phyloP scores from a whole-genome alignment of 2,113 vertebrate species.

The Bubalus kerabau region DNA sequence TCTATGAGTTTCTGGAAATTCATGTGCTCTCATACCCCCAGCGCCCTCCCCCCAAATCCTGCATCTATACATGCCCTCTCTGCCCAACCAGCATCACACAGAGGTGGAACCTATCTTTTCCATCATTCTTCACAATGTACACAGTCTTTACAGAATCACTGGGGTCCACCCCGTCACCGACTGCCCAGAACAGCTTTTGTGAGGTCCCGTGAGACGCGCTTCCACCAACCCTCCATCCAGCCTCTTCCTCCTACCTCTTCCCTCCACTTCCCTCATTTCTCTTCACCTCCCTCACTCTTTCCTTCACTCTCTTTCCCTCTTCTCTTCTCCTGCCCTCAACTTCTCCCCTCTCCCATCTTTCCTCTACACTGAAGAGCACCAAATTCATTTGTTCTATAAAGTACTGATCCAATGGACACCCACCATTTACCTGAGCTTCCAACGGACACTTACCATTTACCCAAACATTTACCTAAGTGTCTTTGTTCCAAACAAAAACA shows the following conservation, averaged over 20 bases:
- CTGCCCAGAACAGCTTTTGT: too few species aligned
- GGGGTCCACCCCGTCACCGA: neutral
- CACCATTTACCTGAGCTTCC: neutral
- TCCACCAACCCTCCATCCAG: neutral
- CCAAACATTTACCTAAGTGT: neutral
- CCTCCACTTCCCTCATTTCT: neutral
- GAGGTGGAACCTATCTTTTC: neutral
- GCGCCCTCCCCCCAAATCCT: neutral
- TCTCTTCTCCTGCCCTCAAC: neutral
- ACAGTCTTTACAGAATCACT: neutral
- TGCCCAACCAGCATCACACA: neutral
- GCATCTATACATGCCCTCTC: neutral
- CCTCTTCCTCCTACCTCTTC: neutral
- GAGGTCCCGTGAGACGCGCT: too few species aligned
- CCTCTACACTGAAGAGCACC: neutral
- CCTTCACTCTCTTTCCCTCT: neutral
- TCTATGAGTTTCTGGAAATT: neutral
- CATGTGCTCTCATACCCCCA: neutral
- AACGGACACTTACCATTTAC: neutral
- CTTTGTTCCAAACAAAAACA: neutral
- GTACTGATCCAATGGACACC: too few species aligned
- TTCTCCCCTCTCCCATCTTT: neutral
- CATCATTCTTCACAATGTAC: neutral
- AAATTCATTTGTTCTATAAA: neutral
- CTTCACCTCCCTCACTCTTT: too few species aligned